Evolutionary conservation across 2,113 vertebrate species (phyloP), one percentile per base, ranked within the genome.

Genomic region (Helogale parvula): DNA sequence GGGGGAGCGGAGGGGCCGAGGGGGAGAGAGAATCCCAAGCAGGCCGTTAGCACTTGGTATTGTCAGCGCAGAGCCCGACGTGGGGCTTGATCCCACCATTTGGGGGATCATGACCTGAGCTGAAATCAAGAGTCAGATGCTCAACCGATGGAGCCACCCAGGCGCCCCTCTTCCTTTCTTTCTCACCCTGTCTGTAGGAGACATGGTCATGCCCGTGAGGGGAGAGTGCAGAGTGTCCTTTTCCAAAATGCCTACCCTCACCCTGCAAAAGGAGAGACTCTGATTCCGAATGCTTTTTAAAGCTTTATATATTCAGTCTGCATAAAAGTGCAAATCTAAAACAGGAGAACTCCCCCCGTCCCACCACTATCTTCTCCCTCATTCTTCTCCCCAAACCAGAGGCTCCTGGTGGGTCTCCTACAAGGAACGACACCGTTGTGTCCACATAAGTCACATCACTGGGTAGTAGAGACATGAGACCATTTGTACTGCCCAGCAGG

Each of bases 201-300:
- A 57, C 35, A 5, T 0, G 0, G 7, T 60, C n/a, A 0, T 31
- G 35, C 35, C 19, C 27, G 17, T 8, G 6, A 3, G 1, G 85
- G 15, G 25, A 17, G 31, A 38, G 33, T 7, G 15, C 10, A 10
- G 72, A 76, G 10, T 25, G 8, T 0, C 19, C 68, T 0, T 29
- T 57, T 72, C 93, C 21, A 17, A 17, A 38, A 33, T 7, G 19
- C 0, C 25, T 35, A 13, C 23, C 35, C 52, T 89, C 21, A 38
- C 33, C 45, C 47, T 38, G 15, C 21, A 29, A 74, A 47, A 60
- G 68, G 33, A 35, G 29, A 35, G 60, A 15, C 35, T 35, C 35
- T 13, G 65, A 47, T 23, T 35, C 23, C 3, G 84, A 82, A 72
- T 72, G 33, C 31, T 9, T 80, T 50, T 72, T 17, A 57, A 57